Evolutionary conservation across 2,888 invertebrate species (phyloP).

Genomic region (Diarsia rubi): DNA sequence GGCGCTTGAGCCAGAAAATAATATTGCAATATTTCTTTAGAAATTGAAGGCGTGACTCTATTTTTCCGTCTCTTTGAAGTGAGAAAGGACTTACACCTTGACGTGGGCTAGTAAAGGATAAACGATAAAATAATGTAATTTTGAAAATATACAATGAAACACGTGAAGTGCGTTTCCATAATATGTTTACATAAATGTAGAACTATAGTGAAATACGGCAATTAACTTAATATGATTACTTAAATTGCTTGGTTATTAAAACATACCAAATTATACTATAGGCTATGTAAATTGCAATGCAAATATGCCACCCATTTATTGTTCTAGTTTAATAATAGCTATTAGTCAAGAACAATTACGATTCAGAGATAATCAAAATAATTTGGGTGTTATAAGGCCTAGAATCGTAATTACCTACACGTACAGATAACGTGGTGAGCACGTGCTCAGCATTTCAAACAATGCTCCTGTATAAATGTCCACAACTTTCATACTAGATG

Average conservation of each 20-base stretch:
- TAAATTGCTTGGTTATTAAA: background rate
- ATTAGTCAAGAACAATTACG: constrained; percentile 42
- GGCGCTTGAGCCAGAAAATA: too few species aligned
- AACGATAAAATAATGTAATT: background rate
- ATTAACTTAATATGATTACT: constrained; percentile 1
- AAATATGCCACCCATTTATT: constrained; percentile 34
- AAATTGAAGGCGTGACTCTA: too few species aligned
- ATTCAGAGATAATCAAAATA: constrained; percentile 32
- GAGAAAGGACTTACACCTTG: too few species aligned
- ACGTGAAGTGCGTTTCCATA: background rate
- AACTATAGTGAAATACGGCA: background rate
- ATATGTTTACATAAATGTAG: background rate
- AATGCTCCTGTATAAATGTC: too few species aligned
- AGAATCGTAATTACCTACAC: constrained; percentile 9
- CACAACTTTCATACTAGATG: background rate
- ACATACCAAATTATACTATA: background rate
- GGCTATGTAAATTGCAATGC: constrained; percentile 14
- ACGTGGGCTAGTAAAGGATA: background rate
- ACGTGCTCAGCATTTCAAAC: background rate
- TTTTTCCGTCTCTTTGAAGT: background rate
- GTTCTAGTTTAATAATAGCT: constrained; percentile 39
- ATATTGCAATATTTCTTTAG: too few species aligned
- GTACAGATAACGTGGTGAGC: background rate
- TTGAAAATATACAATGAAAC: background rate
- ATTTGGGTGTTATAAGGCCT: constrained; percentile 12